Evolutionary conservation across 2,113 vertebrate genomes (phyloP).

Genomic region (Callaeas wilsoni): DNA sequence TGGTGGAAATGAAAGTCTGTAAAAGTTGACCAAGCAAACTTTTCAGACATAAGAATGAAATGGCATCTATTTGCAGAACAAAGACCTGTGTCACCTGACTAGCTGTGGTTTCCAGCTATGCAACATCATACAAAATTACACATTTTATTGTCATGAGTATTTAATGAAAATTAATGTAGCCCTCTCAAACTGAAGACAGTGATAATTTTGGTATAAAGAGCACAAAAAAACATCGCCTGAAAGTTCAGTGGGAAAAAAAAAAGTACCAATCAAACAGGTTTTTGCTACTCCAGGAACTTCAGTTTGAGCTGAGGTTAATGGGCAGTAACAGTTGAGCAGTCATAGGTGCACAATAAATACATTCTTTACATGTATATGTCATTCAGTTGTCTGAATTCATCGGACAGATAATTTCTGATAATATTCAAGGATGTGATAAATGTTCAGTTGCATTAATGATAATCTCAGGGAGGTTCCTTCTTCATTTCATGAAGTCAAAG

Average conservation of each 20-base stretch:
- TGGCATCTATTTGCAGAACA: neutral
- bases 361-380: neutral
- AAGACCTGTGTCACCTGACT: neutral
- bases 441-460: neutral
- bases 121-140: neutral
- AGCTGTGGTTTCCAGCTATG: neutral
- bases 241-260: neutral
- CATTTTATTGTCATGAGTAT: neutral
- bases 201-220: neutral
- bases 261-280: neutral
- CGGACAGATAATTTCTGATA: neutral
- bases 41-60: neutral
- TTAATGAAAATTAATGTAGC: neutral
- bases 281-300: neutral
- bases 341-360: rapidly evolving
- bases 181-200: neutral
- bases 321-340: neutral
- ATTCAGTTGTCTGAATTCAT: neutral
- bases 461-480: neutral
- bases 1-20: neutral
- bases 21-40: neutral
- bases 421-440: neutral
- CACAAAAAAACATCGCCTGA: rapidly evolving
- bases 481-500: neutral
- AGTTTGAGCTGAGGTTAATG: neutral